A percentile compares a stretch with the other conserved stretches of the same genome.
phyloP scores from a whole-genome alignment of 2,113 vertebrate species.

The Coregonus clupeaformis region DNA sequence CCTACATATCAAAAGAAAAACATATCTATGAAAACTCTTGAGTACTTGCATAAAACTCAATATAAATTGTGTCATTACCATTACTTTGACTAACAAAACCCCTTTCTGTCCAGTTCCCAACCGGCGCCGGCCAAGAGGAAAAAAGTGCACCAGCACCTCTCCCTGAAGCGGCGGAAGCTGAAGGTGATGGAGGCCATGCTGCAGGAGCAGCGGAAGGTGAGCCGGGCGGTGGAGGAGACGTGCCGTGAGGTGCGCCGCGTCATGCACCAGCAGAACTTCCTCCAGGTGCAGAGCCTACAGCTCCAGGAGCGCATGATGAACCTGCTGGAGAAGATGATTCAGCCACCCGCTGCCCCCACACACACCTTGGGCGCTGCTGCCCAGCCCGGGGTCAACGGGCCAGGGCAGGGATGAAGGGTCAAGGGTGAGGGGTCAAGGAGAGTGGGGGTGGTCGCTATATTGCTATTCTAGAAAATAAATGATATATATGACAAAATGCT shows the following conservation, averaged over 20 bases:
- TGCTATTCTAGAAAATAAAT: neutral
- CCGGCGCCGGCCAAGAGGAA: conserved; percentile 79
- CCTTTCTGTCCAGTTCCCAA: conserved; percentile 75
- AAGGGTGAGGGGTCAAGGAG: conserved; percentile 1
- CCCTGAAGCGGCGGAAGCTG: conserved; percentile 86
- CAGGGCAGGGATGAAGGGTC: conserved; percentile 43
- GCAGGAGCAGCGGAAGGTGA: conserved; percentile 86
- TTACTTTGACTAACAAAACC: neutral
- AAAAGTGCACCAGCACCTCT: conserved; percentile 70
- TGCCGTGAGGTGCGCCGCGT: conserved; percentile 90
- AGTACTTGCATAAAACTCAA: too few relatives aligned
- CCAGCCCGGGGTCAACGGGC: conserved; percentile 40
- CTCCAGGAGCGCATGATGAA: conserved; percentile 98
- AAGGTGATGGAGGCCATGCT: conserved; percentile 91
- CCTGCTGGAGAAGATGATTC: conserved; percentile 91
- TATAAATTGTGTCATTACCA: too few relatives aligned
- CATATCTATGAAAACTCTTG: too few relatives aligned
- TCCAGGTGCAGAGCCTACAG: conserved; percentile 94
- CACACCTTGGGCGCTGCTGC: conserved; percentile 12
- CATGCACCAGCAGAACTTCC: conserved; percentile 93
- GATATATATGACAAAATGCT: too few relatives aligned
- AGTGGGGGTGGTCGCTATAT: neutral
- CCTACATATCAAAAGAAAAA: too few relatives aligned
- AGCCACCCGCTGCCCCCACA: conserved; percentile 43
- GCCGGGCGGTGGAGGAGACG: conserved; percentile 89